Percentiles rank a stretch among this genome's conserved stretches.
Conservation (phyloP, 2,888 invertebrate genomes). For the Apamea crenata region DNA sequence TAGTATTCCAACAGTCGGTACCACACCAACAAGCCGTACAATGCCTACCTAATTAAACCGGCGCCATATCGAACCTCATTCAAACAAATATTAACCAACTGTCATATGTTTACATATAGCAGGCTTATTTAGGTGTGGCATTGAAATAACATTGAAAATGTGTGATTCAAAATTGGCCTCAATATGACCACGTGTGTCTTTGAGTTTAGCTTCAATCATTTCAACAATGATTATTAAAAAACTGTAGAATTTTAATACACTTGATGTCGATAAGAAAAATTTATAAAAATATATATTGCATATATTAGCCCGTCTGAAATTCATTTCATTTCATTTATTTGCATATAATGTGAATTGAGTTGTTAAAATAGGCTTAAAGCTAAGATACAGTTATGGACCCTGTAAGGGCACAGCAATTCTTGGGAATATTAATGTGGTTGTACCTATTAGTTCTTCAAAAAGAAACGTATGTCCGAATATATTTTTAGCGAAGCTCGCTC, state of each 20-base stretch:
- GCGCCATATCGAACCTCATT: constrained; percentile 75
- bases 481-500: constrained; percentile 26
- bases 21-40: constrained; percentile 60
- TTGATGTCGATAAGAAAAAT: not conserved
- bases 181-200: constrained; percentile 1
- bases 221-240: constrained; percentile 11
- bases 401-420: no score
- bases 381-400: no score
- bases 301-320: constrained; percentile 9
- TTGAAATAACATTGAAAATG: constrained; percentile 63
- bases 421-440: not conserved
- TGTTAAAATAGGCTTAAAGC: no score
- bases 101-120: constrained; percentile 70
- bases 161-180: constrained; percentile 53
- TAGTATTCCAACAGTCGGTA: constrained; percentile 68
- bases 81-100: constrained; percentile 76
- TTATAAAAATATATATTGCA: not conserved
- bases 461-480: not conserved
- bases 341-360: no score
- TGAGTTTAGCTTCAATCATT: constrained; percentile 26
- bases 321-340: no score
- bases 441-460: not conserved
- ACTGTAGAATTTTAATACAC: constrained; percentile 14
- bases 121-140: constrained; percentile 64
- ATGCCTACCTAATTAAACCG: constrained; percentile 72